phyloP scores from a whole-genome alignment of 2,888 invertebrate genomes.

The Lottia scabra region DNA sequence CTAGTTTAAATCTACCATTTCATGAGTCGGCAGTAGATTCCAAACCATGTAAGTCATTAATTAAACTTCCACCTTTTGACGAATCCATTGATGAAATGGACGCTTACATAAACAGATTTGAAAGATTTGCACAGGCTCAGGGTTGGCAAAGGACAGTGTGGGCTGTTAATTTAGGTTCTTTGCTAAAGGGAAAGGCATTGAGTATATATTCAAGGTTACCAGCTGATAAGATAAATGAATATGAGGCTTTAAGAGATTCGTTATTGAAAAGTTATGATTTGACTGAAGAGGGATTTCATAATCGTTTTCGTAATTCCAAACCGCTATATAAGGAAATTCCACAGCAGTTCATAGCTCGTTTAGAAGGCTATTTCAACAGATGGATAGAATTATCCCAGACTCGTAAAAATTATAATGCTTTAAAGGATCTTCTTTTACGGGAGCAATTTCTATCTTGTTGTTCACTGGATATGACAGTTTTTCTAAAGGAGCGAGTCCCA shows the following conservation, averaged over 20 bases:
- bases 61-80: background rate
- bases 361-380: constrained; percentile 18
- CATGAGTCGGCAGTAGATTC: too few relatives aligned
- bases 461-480: background rate
- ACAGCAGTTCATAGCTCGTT: constrained; percentile 16
- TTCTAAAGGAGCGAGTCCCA: background rate
- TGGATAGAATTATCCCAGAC: constrained; percentile 21
- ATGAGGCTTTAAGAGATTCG: constrained; percentile 19
- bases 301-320: constrained; percentile 11
- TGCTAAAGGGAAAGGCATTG: constrained; percentile 20
- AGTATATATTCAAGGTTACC: constrained; percentile 22
- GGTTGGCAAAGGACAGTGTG: background rate
- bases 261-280: constrained; percentile 20
- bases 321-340: constrained; percentile 17
- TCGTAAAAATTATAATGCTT: background rate
- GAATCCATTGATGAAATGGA: background rate
- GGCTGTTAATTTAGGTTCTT: constrained; percentile 5
- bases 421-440: background rate
- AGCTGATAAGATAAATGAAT: constrained; percentile 13
- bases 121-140: background rate
- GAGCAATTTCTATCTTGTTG: background rate
- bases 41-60: too few relatives aligned
- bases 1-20: too few relatives aligned
- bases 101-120: constrained; percentile 3
- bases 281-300: constrained; percentile 25